Evolutionary conservation across 2,113 vertebrate species (phyloP), one percentile per base, ranked within the genome.

Genomic region (Setophaga petechia): DNA sequence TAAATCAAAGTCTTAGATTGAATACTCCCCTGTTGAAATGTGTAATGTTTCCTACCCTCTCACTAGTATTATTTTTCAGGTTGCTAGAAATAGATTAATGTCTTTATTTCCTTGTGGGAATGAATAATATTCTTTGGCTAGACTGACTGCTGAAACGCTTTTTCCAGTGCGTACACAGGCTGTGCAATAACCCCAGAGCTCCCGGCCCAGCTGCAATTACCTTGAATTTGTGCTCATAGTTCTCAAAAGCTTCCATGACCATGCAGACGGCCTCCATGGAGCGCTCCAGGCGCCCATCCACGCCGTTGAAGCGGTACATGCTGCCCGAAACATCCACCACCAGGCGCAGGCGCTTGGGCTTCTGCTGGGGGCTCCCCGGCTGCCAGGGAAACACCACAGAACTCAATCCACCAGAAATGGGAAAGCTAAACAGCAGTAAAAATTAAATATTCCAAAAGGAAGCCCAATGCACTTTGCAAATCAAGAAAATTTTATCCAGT

Each of bases 191-290:
- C 7, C 47, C 52, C 66, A 78, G 71, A 46, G 67, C 41, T 75
- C 5, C 14, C 31, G 49, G 68, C 23, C 17, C 67, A 72, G 65
- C 81, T 55, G 63, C 51, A 67, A 65, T 98, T 97, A 99, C 99
- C 99, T 99, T 99, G 97, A 99, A 99, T 95, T 99, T 99, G 95
- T 99, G 98, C 96, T 99, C 99, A 2, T 99, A 99, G 95, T 84
- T 98, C 97, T 99, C 98, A 52, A 99, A 98, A 41, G 99, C 99
- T 97, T 99, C 99, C 98, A 99, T 99, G 89, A 99, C 99, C 99
- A 99, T 99, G 58, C 99, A 99, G 86, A 99, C 98, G 0, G 99
- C 99, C 97, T 99, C 99, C 99, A 99, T 99, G 33, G 99, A 99
- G 94, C 99, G 99, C 71, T 99, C 99, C 85, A 99, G 98, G 5